phyloP scores from a whole-genome alignment of 1,140 invertebrate genomes.

The Drosophila orosa region DNA sequence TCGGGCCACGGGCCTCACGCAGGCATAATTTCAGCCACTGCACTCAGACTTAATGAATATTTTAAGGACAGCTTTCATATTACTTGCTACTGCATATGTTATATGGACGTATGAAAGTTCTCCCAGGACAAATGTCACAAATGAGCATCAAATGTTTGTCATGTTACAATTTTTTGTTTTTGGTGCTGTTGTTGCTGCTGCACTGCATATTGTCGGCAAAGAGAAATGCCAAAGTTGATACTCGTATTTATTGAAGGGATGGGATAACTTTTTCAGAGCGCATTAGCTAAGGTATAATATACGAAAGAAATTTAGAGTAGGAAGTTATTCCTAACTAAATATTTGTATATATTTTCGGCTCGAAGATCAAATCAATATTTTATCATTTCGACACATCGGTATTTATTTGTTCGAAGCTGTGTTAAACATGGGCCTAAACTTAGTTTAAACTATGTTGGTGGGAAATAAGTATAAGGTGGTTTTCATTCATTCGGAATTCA shows the following conservation, averaged over 20 bases:
- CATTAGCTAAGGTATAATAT: neutral
- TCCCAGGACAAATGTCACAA: conserved; percentile 59
- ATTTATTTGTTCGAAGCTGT: too few species aligned
- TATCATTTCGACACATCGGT: too few species aligned
- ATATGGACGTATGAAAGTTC: conserved; percentile 40
- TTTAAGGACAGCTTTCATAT: conserved; percentile 70
- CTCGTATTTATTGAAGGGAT: conserved; percentile 8
- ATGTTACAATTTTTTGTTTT: conserved; percentile 9
- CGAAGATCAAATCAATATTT: too few species aligned
- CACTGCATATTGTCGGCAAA: neutral
- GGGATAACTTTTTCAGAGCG: neutral
- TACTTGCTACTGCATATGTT: conserved; percentile 56
- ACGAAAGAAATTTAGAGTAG: too few species aligned
- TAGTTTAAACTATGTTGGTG: too few species aligned
- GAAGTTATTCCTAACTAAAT: too few species aligned
- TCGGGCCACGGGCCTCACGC: conserved; percentile 64
- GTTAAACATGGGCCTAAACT: too few species aligned
- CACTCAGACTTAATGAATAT: conserved; percentile 81
- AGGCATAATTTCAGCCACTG: conserved; percentile 77
- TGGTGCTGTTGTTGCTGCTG: neutral
- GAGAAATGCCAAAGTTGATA: conserved; percentile 29
- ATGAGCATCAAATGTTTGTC: conserved; percentile 54
- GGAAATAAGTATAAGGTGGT: too few species aligned
- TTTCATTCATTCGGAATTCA: too few species aligned
- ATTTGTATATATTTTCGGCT: too few species aligned